Base-by-base conservation (phyloP, 53 echinoderm and acorn worm genomes). In the Patiria pectinifera region DNA sequence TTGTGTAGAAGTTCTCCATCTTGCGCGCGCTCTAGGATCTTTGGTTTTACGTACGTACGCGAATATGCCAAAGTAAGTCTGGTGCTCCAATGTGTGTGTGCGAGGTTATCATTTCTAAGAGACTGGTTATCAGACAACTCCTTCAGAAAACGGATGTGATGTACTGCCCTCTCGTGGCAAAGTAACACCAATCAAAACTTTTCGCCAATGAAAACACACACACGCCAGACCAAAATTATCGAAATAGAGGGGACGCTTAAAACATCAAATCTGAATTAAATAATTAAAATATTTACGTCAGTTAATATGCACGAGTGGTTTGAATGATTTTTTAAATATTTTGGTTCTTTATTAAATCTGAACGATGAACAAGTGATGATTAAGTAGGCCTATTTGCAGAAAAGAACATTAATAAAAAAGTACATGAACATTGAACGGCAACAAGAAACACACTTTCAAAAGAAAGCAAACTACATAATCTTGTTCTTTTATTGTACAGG, bases 191-290 rank as follows among this genome's bases (percentile, higher is more conserved):
- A 69, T 66, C 8, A 48, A 90, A 90, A 90, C 90, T 90, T 90
- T 90, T 90, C 90, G 47, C 90, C 90, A 90, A 90, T 90, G 82
- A 81, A 90, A 90, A n/a, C 10, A 4, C 18, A 9, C 24, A 4
- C 4, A n/a, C 10, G 3, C 22, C 16, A 11, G n/a, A 59, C 13
- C 59, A 16, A 24, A n/a, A 15, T 83, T 48, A 83, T 21, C 59
- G 49, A 35, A 35, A 35, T 35, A 35, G 35, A 35, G 35, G 0
- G 35, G 35, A 35, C 35, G 35, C 35, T 35, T 35, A 35, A 35
- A 35, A 35, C 35, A 35, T 35, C 35, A 35, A 35, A 35, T 35
- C 35, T 35, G 35, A 35, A 35, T 35, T 35, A 35, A 35, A 35
- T 35, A 35, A 35, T 35, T 35, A 35, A 35, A 35, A 35, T 35